Conservation (phyloP, 2,888 invertebrate species). For the Napeogenes sylphis region DNA sequence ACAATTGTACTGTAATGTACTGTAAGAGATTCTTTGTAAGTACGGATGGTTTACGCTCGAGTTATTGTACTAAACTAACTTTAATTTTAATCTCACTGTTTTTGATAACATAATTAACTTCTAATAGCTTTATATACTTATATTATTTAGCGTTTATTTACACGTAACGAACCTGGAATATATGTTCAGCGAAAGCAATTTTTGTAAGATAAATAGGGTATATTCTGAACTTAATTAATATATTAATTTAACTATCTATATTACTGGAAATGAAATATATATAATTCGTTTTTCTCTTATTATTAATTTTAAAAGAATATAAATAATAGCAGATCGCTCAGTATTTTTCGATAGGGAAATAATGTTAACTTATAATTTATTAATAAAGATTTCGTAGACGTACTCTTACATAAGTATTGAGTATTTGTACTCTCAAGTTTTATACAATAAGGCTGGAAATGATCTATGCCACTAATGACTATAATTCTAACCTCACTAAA, state of each 20-base stretch:
- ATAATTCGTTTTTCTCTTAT: constrained; percentile 30
- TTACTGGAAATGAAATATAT: constrained; percentile 25
- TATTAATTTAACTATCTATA: constrained; percentile 25
- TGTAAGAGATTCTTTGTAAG: constrained; percentile 55
- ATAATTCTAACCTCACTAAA: constrained; percentile 57
- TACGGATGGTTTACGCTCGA: constrained; percentile 39
- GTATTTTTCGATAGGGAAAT: constrained; percentile 7
- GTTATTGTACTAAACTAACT: constrained; percentile 56
- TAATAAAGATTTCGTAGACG: constrained; percentile 5
- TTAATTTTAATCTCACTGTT: constrained; percentile 76
- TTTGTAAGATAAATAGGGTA: background rate
- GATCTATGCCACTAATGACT: constrained; percentile 57
- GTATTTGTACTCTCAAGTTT: constrained; percentile 59
- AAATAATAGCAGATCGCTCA: constrained; percentile 17
- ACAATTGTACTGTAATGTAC: background rate
- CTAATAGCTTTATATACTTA: constrained; percentile 66
- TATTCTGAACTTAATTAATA: constrained; percentile 18
- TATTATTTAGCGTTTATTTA: constrained; percentile 65
- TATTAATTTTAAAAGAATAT: constrained; percentile 17
- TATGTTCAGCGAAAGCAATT: constrained; percentile 24
- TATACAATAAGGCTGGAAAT: constrained; percentile 52
- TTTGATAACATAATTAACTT: constrained; percentile 69
- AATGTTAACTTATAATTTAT: background rate
- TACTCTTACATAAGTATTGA: constrained; percentile 24
- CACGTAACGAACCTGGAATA: constrained; percentile 54